These are phyloP conservation scores for Deilephila elpenor DNA, from an alignment of 2,888 invertebrate genomes.

Conservation along the genomic window DNA sequence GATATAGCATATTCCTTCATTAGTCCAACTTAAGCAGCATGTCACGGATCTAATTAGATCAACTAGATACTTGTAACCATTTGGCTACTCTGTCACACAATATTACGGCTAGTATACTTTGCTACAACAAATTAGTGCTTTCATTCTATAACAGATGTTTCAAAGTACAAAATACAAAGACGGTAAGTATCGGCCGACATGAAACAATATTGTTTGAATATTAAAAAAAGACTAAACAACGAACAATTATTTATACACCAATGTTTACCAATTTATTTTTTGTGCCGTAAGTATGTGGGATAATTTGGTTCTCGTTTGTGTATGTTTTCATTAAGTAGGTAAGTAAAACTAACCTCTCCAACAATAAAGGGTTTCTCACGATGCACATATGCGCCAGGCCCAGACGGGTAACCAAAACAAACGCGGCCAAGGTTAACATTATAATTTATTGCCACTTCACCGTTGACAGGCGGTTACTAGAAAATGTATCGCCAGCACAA, in stretches of 20 bases:
- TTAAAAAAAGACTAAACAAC: conserved; percentile 23
- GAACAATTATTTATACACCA: conserved; percentile 33
- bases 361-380: conserved; percentile 71
- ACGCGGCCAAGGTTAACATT: conserved; percentile 78
- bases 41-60: too few relatives aligned
- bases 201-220: not conserved
- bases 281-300: conserved; percentile 18
- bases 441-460: conserved; percentile 80
- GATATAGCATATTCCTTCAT: too few relatives aligned
- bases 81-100: too few relatives aligned
- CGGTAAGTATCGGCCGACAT: not conserved
- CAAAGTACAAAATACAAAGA: too few relatives aligned
- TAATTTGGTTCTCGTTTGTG: conserved; percentile 14
- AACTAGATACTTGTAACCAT: too few relatives aligned
- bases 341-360: conserved; percentile 40
- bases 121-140: too few relatives aligned
- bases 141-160: too few relatives aligned
- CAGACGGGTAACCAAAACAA: conserved; percentile 76
- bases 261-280: conserved; percentile 18
- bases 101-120: too few relatives aligned
- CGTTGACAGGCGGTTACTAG: conserved; percentile 66
- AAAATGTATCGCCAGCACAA: conserved; percentile 67
- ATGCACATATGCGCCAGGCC: conserved; percentile 68
- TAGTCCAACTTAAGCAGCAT: too few relatives aligned
- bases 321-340: conserved; percentile 25